Evolutionary conservation across 2,888 invertebrate genomes (phyloP), one percentile per base, ranked within the genome.

Genomic region (Pammene aurita): DNA sequence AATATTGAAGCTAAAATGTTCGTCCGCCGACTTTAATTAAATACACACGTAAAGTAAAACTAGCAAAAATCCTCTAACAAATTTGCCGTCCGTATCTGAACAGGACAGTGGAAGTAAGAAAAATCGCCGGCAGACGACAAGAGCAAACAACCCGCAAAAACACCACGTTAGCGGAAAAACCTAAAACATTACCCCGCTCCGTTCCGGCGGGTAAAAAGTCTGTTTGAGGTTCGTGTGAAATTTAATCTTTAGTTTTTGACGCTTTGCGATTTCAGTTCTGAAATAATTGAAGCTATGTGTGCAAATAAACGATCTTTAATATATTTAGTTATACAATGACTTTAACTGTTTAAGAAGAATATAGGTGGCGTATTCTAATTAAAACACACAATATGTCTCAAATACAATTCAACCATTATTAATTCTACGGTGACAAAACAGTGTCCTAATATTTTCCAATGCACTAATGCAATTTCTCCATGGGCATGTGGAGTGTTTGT

Each of bases 111-210:
- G 62, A 62, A 67, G 67, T 61, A 67, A 62, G 68, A 68, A 57
- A 68, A 68, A 68, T 68, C 63, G 57, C 58, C 44, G 42, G n/a
- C 42, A 44, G 54, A 61, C 62, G 67, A 67, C 67, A 52, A 58
- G 60, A 52, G 68, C 63, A 68, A 68, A 57, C 67, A 68, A 34
- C 68, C 42, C n/a, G 48, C 38, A 62, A 67, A 67, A 67, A 67
- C 68, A 46, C 44, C 42, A 44, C 57, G 68, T 38, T 64, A 44
- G 67, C 50, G 56, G 26, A 48, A 67, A 67, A 67, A 63, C 56
- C 62, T 63, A 56, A 38, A 57, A 68, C 68, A 64, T 68, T 68
- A 58, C 68, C 42, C 26, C 63, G 63, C 63, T 50, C 13, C 35
- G 57, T 50, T 38, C 26, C 7, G 44, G 54, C 52, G 57, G 14